Evolutionary conservation across 2,888 invertebrate species (phyloP), one percentile per base, ranked within the genome.

Genomic region (Lissocephala sabroskyi): DNA sequence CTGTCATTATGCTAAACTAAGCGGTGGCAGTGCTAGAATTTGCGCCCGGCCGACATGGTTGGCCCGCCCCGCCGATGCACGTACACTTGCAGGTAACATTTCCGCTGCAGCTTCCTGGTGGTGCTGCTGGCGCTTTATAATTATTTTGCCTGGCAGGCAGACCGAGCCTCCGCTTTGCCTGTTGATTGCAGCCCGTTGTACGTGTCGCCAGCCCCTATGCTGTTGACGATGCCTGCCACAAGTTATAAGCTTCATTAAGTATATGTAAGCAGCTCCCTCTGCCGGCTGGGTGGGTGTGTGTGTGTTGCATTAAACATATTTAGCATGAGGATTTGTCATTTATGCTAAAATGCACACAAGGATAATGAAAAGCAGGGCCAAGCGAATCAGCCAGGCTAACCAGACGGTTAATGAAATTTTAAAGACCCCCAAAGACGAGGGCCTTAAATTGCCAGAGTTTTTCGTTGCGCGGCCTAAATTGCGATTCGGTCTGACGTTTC

Each of bases 241-340:
- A 71, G 71, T 70, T 79, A 79, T 79, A 79, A 80, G 81, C 79
- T 79, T 80, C 79, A 79, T 79, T 79, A 79, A 79, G 73, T 80
- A 79, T 77, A 79, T 74, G 74, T 68, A 76, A n/a, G n/a, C 57
- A 56, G 65, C 23, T 40, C n/a, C 41, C n/a, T 45, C 26, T 41
- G n/a, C 41, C 47, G 45, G 47, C 11, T 13, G 23, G 19, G 28
- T 42, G 9, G 39, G 23, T 52, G 44, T 59, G 45, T 62, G 41
- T 59, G 45, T 46, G 61, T 45, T 65, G 67, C 78, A 79, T 79
- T 80, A 80, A 79, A 71, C 70, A 79, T 81, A 79, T 80, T 79
- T 74, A 79, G 81, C 80, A 76, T 67, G 57, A 75, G 79, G 81
- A 80, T 80, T 78, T 80, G 76, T 77, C 79, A 81, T 81, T 66